Base-by-base conservation (phyloP, 2,888 invertebrate species). In the Sminthurinus aureus region DNA sequence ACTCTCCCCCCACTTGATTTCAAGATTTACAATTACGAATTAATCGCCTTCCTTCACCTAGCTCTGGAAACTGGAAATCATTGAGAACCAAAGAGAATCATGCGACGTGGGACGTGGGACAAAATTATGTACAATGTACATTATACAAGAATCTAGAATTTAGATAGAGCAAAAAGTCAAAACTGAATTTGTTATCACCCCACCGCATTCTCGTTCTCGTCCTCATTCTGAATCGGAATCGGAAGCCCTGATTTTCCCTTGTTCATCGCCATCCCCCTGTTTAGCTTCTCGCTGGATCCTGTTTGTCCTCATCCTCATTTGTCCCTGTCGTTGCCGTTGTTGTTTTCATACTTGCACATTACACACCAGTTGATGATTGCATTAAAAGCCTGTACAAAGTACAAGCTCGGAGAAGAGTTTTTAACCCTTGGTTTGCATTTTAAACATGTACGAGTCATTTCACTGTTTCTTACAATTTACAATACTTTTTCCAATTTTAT, bases 151-250 rank as follows among this genome's bases (percentile, higher is more conserved):
- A 4, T 38, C 38, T 4, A 15, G 58, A 2, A 18, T 15, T 18
- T 58, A 58, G 0, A 22, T n/a, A 20, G 3, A n/a, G 22, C 22
- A 26, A 22, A 22, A 71, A 24, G 71, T 15, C 71, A 24, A 24
- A 13, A 24, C 20, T 22, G n/a, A 69, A n/a, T 71, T 71, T 71
- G 71, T 71, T 71, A 71, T 71, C 71, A 71, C 71, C 24, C 8
- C 3, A 4, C 24, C 15, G 15, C 58, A 58, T 58, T 58, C 58
- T 58, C 58, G 1, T 18, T 58, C 9, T 15, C 24, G 24, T 26
- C 26, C 71, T 24, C 24, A 20, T 71, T 15, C 0, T 24, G 26
- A 22, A 58, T 58, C 18, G 1, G 15, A 58, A 13, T 58, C 18
- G 1, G 15, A 58, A 13, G 2, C 58, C 18, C 58, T 58, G 38